A percentile compares a stretch with the other conserved stretches of the same genome.
These are phyloP conservation scores for Sisor rabdophorus DNA, from an alignment of 2,113 vertebrate species.

Conservation along the genomic window DNA sequence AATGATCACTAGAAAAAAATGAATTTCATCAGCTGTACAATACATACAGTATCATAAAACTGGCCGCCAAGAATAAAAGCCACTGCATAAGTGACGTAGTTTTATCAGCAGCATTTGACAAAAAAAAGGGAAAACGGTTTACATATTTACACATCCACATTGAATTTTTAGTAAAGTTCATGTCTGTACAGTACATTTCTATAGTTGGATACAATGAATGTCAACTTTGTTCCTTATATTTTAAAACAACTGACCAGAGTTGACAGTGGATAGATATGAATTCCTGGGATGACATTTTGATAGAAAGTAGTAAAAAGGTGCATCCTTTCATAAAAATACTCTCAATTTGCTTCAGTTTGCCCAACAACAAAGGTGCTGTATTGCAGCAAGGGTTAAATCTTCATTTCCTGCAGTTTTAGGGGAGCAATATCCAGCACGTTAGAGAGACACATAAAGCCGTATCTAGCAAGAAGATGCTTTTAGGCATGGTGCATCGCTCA, in stretches of 20 bases:
- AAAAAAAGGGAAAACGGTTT: conserved; percentile 70
- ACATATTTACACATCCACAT: conserved; percentile 89
- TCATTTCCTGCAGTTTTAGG: conserved; percentile 31
- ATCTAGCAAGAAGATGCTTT: conserved; percentile 25
- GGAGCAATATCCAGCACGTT: conserved; percentile 31
- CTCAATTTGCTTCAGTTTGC: conserved; percentile 55
- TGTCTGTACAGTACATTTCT: conserved; percentile 84
- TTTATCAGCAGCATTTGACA: conserved; percentile 59
- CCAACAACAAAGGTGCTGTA: conserved; percentile 65
- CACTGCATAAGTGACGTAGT: conserved; percentile 62
- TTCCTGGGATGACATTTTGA: conserved; percentile 56
- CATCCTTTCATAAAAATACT: conserved; percentile 69
- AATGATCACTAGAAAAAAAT: conserved; percentile 93
- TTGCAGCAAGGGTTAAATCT: conserved; percentile 36
- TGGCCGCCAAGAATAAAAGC: conserved; percentile 69
- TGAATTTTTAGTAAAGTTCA: conserved; percentile 79
- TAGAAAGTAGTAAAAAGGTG: conserved; percentile 72
- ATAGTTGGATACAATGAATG: conserved; percentile 79
- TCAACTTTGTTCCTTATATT: conserved; percentile 75
- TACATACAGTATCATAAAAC: conserved; percentile 95
- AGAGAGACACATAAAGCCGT: conserved; percentile 39
- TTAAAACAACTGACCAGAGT: conserved; percentile 64
- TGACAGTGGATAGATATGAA: conserved; percentile 65
- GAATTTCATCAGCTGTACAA: conserved; percentile 91
- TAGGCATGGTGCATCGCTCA: conserved; percentile 44